Evolutionary conservation across 2,888 invertebrate species (phyloP), one percentile per base, ranked within the genome.

Genomic region (Drosophila parthenogenetica): DNA sequence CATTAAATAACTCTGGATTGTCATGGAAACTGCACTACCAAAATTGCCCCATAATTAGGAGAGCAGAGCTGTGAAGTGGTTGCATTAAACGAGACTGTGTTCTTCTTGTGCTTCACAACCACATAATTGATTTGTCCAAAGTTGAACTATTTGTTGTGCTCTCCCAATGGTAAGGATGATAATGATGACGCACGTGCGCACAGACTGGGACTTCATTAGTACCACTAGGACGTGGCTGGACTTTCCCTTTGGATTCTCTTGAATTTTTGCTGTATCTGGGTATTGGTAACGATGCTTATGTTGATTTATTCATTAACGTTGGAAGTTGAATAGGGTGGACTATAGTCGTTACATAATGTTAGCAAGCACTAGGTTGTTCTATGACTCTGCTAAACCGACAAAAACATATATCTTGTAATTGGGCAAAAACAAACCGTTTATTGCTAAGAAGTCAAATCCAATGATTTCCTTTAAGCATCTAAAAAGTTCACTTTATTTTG

Each of bases 281-380:
- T 69, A 76, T 65, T 58, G 40, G 66, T 55, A 62, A 62, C 55
- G 63, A 63, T 65, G 72, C 59, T 73, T 69, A 73, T 83, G 79
- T 77, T 82, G 83, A 86, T 83, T 86, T 81, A 81, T 83, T 83
- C 84, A 86, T 86, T 86, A 79, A 76, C 69, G 75, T 61, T 48
- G 62, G 48, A 39, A 69, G 60, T 54, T 57, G 62, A 49, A 42
- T 59, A 65, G 22, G 57, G 29, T 51, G 22, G 49, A 58, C 55
- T 46, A 35, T 43, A 50, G 55, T 55, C 49, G 45, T 55, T 43
- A 49, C 57, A 70, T 70, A 43, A 66, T 43, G 35, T 37, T 53
- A 39, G 48, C 57, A 71, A 32, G 45, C 16, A 58, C 62, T 69
- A 65, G 39, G 43, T 69, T 42, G 40, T 55, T 48, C 22, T 22